Evolutionary conservation across 2,797 vertebrate species (phyloP).

Genomic region (Staurois parvus): DNA sequence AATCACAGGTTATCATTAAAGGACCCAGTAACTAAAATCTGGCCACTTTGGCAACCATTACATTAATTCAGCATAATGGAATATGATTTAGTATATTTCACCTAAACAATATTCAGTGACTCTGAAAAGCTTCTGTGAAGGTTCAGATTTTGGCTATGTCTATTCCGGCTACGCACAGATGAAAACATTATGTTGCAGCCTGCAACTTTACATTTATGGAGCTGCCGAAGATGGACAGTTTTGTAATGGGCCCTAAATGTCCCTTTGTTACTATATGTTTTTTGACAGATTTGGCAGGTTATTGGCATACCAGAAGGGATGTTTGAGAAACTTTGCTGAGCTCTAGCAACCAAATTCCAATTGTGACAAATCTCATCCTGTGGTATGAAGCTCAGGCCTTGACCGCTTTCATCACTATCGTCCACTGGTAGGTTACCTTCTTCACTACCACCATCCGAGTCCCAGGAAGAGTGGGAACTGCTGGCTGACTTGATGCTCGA

Average conservation of each 20-base stretch:
- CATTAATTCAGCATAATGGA: background rate
- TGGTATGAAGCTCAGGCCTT: slow-evolving; percentile 74
- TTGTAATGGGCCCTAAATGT: slow-evolving; percentile 97
- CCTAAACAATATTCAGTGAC: slow-evolving; percentile 70
- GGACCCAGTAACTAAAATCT: background rate
- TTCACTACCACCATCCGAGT: slow-evolving; percentile 90
- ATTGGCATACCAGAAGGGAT: slow-evolving; percentile 82
- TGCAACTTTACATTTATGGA: slow-evolving; percentile 94
- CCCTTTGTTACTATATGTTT: slow-evolving; percentile 96
- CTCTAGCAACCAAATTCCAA: slow-evolving; percentile 76
- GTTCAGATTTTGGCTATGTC: slow-evolving; percentile 98
- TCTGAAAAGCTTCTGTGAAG: slow-evolving; percentile 89
- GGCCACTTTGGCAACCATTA: background rate
- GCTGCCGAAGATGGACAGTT: slow-evolving; percentile 93
- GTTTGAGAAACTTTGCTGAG: slow-evolving; percentile 74
- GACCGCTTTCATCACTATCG: slow-evolving; percentile 90
- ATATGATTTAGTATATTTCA: slow-evolving; percentile 25
- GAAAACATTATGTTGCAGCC: slow-evolving; percentile 95
- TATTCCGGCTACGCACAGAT: slow-evolving; percentile 92
- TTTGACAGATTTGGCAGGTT: slow-evolving; percentile 94
- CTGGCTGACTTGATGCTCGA: slow-evolving; percentile 81
- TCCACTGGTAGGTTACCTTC: slow-evolving; percentile 79
- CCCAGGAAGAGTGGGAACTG: slow-evolving; percentile 88
- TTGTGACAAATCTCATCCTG: slow-evolving; percentile 75
- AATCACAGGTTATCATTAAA: background rate